Base-by-base conservation (phyloP, 2,888 invertebrate species). In the Drosophila fungiperda region DNA sequence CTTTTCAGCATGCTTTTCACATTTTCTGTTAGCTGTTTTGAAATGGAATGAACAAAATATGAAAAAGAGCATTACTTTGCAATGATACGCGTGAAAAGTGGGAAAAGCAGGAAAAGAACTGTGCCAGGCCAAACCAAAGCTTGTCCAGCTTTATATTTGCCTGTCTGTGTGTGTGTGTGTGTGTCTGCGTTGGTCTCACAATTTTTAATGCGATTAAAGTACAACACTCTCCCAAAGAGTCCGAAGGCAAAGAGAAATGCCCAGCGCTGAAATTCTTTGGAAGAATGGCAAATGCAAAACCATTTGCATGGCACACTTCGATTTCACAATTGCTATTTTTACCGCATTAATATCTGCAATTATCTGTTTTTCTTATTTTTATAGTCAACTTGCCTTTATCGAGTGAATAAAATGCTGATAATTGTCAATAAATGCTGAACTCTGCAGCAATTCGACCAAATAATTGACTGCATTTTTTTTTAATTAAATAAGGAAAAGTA, bases 131-230 rank as follows among this genome's bases (percentile, higher is more conserved):
- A 76, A 69, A 58, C 59, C 62, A 67, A 42, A 68, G 68, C 64
- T 64, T 38, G 11, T n/a, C 35, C 63, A 57, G 64, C 38, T 64
- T 38, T 26, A 8, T 58, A 36, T 50, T n/a, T 60, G 29, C 36
- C 36, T 59, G 49, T 42, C 55, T 68, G 60, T 57, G 63, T 69
- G 59, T 58, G 76, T 61, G 32, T 60, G 42, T 40, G 58, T 68
- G 60, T 57, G 66, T 70, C 23, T 66, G 70, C 87, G 80, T 60
- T 71, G 78, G 78, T 78, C 77, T 74, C 73, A 73, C 88, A 80
- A 74, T 79, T 76, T 80, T 75, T 91, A 90, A 90, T 90, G 90
- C 90, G 91, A 91, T 91, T 90, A 90, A 80, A 89, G 91, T 85
- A 78, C 85, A 85, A 76, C 83, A 86, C 76, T 79, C 83, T 80